phyloP scores from a whole-genome alignment of 1,140 invertebrate genomes.

The Cyclargus thomasi region DNA sequence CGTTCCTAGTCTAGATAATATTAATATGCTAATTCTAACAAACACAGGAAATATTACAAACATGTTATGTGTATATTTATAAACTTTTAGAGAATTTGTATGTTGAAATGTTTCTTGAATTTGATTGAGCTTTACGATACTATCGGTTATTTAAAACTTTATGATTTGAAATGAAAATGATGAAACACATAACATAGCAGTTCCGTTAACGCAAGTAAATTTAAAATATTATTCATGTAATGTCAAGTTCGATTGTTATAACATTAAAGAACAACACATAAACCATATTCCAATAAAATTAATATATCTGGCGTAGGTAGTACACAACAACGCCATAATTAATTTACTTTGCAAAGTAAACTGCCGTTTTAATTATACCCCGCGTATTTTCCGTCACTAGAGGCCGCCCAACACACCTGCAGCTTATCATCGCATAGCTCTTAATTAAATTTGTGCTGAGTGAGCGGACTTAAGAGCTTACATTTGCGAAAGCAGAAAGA shows the following conservation, averaged over 20 bases:
- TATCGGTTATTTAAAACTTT: too few species aligned
- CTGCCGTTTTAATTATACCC: slow-evolving; percentile 2
- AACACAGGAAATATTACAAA: not conserved
- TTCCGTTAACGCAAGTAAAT: too few species aligned
- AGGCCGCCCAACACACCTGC: slow-evolving; percentile 1
- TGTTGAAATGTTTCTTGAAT: too few species aligned
- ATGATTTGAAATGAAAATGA: too few species aligned
- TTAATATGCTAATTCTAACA: not conserved
- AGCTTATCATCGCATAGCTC: slow-evolving; percentile 12
- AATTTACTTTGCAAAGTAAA: slow-evolving; percentile 3
- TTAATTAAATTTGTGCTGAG: slow-evolving; percentile 11
- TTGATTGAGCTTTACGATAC: too few species aligned
- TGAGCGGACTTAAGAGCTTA: slow-evolving; percentile 10
- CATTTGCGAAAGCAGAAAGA: slow-evolving; percentile 9
- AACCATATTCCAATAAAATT: not conserved
- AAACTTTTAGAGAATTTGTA: too few species aligned
- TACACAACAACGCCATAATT: not conserved
- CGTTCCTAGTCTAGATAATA: not conserved
- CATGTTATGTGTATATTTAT: not conserved
- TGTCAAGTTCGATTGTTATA: too few species aligned
- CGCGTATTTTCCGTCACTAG: slow-evolving; percentile 1
- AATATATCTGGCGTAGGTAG: not conserved
- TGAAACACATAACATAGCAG: too few species aligned
- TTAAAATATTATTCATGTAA: too few species aligned
- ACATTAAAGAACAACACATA: not conserved